These are phyloP conservation scores for Halcyon badia DNA, from an alignment of 2,797 vertebrate genomes.

Conservation along the genomic window DNA sequence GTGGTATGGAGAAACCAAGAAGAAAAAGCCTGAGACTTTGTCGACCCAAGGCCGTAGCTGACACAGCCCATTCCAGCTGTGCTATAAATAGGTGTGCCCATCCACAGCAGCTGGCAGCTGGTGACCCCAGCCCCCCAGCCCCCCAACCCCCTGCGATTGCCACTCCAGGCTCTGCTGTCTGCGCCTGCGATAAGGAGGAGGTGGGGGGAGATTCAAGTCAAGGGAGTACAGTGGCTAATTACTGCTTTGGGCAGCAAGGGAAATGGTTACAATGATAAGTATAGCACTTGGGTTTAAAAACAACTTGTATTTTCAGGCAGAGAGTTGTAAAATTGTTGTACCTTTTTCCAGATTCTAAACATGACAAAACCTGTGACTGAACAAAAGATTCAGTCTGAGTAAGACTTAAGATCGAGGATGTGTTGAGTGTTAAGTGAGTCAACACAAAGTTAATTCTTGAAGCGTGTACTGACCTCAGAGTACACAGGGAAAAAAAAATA, in stretches of 20 bases:
- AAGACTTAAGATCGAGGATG: not conserved
- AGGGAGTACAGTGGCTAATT: not conserved
- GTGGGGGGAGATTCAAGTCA: not conserved
- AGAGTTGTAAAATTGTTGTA: not conserved
- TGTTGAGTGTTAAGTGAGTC: not conserved
- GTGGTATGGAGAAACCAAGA: accelerated
- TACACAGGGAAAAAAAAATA: not conserved
- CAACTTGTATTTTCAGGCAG: not conserved
- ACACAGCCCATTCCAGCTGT: not conserved
- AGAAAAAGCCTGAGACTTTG: not conserved
- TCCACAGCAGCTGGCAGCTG: not conserved
- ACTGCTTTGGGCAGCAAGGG: not conserved
- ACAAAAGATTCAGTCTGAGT: not conserved
- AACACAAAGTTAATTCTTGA: not conserved
- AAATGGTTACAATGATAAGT: not conserved
- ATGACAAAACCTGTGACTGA: not conserved
- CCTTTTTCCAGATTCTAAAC: not conserved
- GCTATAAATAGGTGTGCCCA: not conserved
- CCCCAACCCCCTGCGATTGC: accelerated
- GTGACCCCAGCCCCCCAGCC: not conserved
- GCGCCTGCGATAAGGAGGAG: not conserved
- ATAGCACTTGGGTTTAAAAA: not conserved
- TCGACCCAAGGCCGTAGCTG: not conserved
- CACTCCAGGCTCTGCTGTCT: not conserved
- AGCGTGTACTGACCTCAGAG: not conserved